Evolutionary conservation across 2,113 vertebrate species (phyloP), one percentile per base, ranked within the genome.

Genomic region (Bucco capensis): DNA sequence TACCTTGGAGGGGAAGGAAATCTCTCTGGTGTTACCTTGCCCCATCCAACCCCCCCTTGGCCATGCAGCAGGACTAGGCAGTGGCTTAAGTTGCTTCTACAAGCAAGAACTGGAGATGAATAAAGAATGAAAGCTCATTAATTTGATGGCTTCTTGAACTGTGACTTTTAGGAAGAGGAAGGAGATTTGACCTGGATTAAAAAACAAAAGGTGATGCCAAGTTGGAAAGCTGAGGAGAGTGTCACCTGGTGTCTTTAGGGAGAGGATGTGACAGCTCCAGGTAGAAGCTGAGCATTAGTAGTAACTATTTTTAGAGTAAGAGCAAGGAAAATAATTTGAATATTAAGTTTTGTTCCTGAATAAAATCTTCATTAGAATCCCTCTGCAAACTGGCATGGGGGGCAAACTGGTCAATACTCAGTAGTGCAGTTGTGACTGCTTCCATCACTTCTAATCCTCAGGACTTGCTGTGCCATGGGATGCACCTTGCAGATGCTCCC

Each of bases 381-480:
- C 44, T 21, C 7, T 47, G 49, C 1, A 8, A 56, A 4, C 23
- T 44, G 37, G 1, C n/a, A n/a, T n/a, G n/a, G n/a, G n/a, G n/a
- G n/a, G n/a, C 1, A 4, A 56, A 2, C 42, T 25, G 82, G 38
- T 65, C 33, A 83, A 51, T 19, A 19, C 33, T 60, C 57, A 27
- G 10, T 27, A 1, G 3, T 37, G 27, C 1, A 0, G 54, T 88
- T 70, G 31, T 62, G 28, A 10, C 42, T 76, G n/a, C 28, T 12
- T 40, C 60, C 37, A 5, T 54, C 4, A 0, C 4, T 38, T 38
- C 50, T 30, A 1, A 33, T 30, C n/a, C 72, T 65, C 0, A 0
- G 54, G 46, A 31, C 17, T 51, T 0, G 0, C 50, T 47, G 54
- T 70, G 64, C 54, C 9, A 1, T 3, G 31, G 65, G 38, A 19